Evolutionary conservation across 2,797 vertebrate genomes (phyloP).

Genomic region (Ceryle rudis): DNA sequence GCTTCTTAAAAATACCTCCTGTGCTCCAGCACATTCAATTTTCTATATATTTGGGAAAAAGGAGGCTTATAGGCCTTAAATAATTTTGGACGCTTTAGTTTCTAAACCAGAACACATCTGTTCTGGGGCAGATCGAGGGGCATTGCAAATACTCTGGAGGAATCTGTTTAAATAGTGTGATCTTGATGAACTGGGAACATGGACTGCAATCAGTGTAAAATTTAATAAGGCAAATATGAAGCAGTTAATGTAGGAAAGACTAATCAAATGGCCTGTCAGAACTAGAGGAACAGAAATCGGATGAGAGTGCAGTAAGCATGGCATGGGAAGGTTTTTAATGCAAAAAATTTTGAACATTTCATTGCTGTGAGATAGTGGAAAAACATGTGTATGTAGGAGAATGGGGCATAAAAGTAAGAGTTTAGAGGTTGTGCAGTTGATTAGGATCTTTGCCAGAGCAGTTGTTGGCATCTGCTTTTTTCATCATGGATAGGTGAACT

Average conservation of each 20-base stretch:
- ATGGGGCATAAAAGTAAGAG: neutral
- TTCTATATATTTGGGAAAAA: neutral
- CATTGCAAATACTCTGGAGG: slow-evolving; percentile 36
- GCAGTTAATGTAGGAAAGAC: slow-evolving; percentile 9
- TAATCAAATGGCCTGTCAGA: neutral
- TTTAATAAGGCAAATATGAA: slow-evolving; percentile 49
- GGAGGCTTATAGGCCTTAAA: neutral
- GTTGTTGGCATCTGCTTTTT: neutral
- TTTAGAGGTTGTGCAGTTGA: neutral
- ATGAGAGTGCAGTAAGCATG: neutral
- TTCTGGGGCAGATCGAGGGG: slow-evolving; percentile 35
- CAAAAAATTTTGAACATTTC: neutral
- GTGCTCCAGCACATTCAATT: neutral
- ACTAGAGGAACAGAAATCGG: neutral
- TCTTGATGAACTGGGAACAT: slow-evolving; percentile 31
- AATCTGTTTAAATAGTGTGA: slow-evolving; percentile 45
- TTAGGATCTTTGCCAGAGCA: neutral
- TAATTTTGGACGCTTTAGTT: neutral
- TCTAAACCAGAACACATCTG: slow-evolving; percentile 32
- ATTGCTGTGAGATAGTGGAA: neutral
- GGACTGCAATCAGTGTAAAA: slow-evolving; percentile 29
- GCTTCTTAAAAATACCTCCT: neutral
- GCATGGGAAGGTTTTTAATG: accelerated
- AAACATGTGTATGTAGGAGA: neutral
- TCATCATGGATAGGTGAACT: neutral